phyloP scores from a whole-genome alignment of 2,797 vertebrate genomes.

The Bryconaethiops microstoma region DNA sequence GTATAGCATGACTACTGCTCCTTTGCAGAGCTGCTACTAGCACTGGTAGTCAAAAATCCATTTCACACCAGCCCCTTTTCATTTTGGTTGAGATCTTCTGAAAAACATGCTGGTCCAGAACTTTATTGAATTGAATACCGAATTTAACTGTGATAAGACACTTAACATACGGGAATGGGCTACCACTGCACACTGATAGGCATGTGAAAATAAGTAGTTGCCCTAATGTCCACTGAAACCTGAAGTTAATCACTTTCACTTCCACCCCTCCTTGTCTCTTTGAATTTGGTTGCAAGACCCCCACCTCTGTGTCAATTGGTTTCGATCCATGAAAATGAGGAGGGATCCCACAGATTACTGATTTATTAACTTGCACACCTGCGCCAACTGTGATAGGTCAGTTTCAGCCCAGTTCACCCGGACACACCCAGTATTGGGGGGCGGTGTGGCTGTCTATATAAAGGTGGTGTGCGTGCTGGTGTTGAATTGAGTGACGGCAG shows the following conservation, averaged over 20 bases:
- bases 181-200: no score
- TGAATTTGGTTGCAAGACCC: not conserved
- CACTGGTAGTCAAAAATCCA: not conserved
- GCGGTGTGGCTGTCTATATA: not conserved
- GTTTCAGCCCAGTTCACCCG: not conserved
- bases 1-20: not conserved
- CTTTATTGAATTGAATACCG: no score
- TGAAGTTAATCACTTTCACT: no score
- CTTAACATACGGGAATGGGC: no score
- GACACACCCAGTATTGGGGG: slow-evolving; percentile 36
- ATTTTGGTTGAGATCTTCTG: not conserved
- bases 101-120: not conserved
- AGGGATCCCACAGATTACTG: not conserved
- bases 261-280: no score
- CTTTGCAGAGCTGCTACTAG: not conserved
- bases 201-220: no score
- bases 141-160: no score
- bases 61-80: not conserved
- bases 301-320: not conserved
- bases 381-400: not conserved
- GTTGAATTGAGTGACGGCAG: not conserved
- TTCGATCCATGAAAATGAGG: not conserved
- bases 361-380: not conserved
- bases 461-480: not conserved
- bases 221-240: no score